Evolutionary conservation across 2,888 invertebrate species (phyloP).

Genomic region (Philopedon plagiatum): DNA sequence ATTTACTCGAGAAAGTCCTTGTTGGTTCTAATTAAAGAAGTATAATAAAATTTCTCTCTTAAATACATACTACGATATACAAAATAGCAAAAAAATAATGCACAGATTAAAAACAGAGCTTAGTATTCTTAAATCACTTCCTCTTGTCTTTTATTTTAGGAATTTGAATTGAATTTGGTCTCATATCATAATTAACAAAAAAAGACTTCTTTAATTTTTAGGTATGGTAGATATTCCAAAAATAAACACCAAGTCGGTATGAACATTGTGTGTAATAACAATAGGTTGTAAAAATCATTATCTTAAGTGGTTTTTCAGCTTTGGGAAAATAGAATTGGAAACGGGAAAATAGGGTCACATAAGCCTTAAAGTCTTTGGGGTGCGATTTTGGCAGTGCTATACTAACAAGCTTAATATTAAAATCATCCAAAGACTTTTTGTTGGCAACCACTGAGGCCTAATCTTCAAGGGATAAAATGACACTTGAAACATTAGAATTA

Average conservation of each 20-base stretch:
- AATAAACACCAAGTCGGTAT: no score
- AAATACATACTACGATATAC: no score
- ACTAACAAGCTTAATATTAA: constrained; percentile 5
- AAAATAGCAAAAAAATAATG: no score
- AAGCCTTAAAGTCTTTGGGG: constrained; percentile 3
- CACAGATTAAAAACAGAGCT: no score
- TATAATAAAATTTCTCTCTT: background rate
- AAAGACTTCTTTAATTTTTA: no score
- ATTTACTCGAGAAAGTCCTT: constrained; percentile 25
- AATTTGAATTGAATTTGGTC: no score
- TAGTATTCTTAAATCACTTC: no score
- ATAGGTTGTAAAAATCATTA: background rate
- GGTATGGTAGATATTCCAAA: no score
- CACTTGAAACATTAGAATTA: background rate
- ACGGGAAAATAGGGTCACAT: background rate
- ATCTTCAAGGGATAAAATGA: background rate
- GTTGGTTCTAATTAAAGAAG: constrained; percentile 29
- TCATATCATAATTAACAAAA: no score
- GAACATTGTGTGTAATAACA: background rate
- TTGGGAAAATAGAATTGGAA: background rate
- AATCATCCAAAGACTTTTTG: constrained; percentile 1
- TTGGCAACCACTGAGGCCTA: background rate
- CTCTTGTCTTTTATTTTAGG: no score
- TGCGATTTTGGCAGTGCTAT: background rate
- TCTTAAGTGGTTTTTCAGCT: background rate